A percentile compares a stretch with the other conserved stretches of the same genome.
Evolutionary conservation across 2,797 vertebrate species (phyloP).

Genomic region (Enteromius radiatus): DNA sequence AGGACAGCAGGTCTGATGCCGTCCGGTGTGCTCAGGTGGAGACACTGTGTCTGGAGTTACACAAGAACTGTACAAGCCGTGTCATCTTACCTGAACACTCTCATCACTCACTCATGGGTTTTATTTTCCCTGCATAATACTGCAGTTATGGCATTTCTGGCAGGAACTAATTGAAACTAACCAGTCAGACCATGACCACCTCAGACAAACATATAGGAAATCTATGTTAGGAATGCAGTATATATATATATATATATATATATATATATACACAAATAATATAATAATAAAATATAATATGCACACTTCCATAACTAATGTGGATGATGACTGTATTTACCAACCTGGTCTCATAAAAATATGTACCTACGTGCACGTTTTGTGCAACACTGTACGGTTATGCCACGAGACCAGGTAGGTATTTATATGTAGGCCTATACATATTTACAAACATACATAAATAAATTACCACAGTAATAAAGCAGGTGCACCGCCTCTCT

Average conservation of each 20-base stretch:
- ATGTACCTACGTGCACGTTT: too few species aligned
- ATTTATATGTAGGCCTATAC: not conserved
- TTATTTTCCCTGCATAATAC: not conserved
- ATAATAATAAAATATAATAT: not conserved
- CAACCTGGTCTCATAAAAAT: too few species aligned
- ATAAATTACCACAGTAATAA: not conserved
- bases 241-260: too few species aligned
- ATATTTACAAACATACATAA: not conserved
- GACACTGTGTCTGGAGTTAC: slow-evolving; percentile 32
- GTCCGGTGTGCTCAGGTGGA: slow-evolving; percentile 21
- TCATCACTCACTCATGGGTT: not conserved
- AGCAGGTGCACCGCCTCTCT: not conserved
- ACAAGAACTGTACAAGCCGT: slow-evolving; percentile 23
- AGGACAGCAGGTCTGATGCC: slow-evolving; percentile 21
- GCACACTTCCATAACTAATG: not conserved
- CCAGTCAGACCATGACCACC: not conserved
- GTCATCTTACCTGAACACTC: slow-evolving; percentile 25
- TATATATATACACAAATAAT: not conserved
- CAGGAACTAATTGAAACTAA: not conserved
- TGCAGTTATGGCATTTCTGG: not conserved
- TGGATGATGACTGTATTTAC: not conserved
- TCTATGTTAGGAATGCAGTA: not conserved
- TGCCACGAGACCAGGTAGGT: not conserved
- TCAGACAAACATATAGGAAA: not conserved
- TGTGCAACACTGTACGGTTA: too few species aligned